Conservation (phyloP, 2,888 invertebrate species). For the Nemurella pictetii region DNA sequence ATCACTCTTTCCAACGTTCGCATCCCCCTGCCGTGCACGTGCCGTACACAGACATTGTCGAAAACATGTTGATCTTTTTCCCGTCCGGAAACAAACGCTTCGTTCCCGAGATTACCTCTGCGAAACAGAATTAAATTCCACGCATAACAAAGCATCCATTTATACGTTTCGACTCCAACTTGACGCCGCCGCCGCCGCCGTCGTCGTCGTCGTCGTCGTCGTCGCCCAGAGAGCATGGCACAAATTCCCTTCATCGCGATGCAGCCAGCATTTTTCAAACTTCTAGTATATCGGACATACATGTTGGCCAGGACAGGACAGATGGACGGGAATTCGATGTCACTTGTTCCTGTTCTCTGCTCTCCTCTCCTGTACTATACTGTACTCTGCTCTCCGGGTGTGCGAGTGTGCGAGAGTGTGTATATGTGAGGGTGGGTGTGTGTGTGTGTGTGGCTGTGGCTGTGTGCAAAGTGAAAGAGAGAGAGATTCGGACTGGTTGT, state of each 20-base stretch:
- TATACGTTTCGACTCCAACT: neutral
- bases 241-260: neutral
- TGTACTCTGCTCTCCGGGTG: neutral
- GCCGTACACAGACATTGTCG: neutral
- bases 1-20: neutral
- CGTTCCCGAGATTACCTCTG: neutral
- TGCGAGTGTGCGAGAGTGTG: neutral
- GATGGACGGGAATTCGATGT: neutral
- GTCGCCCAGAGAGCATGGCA: neutral
- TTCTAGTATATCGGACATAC: neutral
- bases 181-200: neutral
- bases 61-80: neutral
- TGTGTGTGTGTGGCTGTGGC: neutral
- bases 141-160: neutral
- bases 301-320: neutral
- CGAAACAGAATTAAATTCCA: neutral
- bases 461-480: constrained; percentile 5
- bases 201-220: neutral
- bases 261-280: neutral
- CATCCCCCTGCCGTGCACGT: neutral
- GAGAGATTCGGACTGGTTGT: neutral
- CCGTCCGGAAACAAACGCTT: neutral
- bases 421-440: neutral
- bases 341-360: neutral
- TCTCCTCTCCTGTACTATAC: neutral